Conservation (phyloP, 2,113 vertebrate species). For the Ranitomeya variabilis region DNA sequence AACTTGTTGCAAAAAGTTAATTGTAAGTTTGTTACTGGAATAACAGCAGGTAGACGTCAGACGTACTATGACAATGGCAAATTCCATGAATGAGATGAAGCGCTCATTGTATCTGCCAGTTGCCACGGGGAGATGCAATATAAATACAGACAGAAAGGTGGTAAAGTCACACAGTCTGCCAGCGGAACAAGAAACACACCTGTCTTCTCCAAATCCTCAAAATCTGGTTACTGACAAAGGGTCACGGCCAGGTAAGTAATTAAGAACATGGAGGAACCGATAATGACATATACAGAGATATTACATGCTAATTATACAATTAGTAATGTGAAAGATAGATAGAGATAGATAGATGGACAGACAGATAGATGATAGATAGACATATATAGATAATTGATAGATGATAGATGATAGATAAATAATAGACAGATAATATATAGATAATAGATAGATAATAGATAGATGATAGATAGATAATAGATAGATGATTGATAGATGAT, state of each 20-base stretch:
- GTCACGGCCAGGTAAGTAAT: slow-evolving; percentile 28
- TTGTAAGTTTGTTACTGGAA: not conserved
- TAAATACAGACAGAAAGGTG: slow-evolving; percentile 32
- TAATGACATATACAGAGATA: not conserved
- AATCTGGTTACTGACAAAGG: not conserved
- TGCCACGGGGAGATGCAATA: slow-evolving; percentile 24
- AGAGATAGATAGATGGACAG: not conserved
- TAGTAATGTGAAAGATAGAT: not conserved
- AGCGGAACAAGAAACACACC: not conserved
- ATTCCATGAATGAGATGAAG: slow-evolving; percentile 30
- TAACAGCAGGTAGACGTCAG: slow-evolving; percentile 11
- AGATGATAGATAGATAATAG: too few species aligned
- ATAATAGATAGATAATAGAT: not conserved
- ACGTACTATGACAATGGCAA: slow-evolving; percentile 23
- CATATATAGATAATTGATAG: not conserved
- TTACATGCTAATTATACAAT: not conserved
- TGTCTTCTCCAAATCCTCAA: not conserved
- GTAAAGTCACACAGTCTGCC: not conserved
- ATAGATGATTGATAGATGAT: too few species aligned
- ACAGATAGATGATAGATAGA: slow-evolving; percentile 24
- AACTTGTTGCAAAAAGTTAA: not conserved
- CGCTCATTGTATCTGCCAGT: slow-evolving; percentile 21
- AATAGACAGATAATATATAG: not conserved
- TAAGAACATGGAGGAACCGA: not conserved
- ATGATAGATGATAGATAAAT: not conserved